Percentiles rank a stretch among this genome's conserved stretches.
Conservation (phyloP, 2,888 invertebrate species). For the Torymus auratus region DNA sequence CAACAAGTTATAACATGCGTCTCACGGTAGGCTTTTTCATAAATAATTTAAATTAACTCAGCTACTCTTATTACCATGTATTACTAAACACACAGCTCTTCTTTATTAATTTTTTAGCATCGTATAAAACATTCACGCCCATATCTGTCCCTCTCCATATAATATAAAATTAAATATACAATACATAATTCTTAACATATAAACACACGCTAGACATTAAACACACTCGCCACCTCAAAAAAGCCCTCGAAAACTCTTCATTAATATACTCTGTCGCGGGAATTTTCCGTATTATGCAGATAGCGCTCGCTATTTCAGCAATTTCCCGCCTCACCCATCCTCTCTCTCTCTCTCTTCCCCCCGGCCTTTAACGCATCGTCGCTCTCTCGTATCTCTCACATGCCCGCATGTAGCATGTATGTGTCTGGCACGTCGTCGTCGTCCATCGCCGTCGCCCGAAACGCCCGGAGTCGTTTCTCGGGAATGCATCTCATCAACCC, state of each 20-base stretch:
- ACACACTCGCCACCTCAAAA: too few relatives aligned
- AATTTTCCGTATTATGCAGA: conserved; percentile 50
- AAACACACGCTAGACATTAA: too few relatives aligned
- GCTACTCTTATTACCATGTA: too few relatives aligned
- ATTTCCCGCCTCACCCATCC: conserved; percentile 33
- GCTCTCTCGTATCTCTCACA: conserved; percentile 44
- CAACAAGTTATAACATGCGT: too few relatives aligned
- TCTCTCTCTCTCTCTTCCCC: conserved; percentile 60
- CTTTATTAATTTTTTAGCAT: too few relatives aligned
- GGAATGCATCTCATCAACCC: conserved; percentile 70
- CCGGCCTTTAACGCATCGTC: conserved; percentile 56
- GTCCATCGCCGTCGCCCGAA: conserved; percentile 21
- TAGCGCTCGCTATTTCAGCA: conserved; percentile 48
- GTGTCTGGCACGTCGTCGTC: conserved; percentile 50
- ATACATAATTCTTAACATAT: too few relatives aligned
- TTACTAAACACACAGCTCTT: too few relatives aligned
- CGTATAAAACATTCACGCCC: too few relatives aligned
- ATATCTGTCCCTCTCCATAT: too few relatives aligned
- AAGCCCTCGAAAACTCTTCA: background rate
- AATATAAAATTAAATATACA: too few relatives aligned
- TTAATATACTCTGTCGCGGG: conserved; percentile 28
- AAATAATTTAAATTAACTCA: too few relatives aligned
- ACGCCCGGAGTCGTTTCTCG: conserved; percentile 59
- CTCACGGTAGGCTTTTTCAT: too few relatives aligned
- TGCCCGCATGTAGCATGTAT: background rate